A percentile compares a stretch with the other conserved stretches of the same genome.
Conservation (phyloP, 2,888 invertebrate genomes). For the Alloscopus bannaensis region DNA sequence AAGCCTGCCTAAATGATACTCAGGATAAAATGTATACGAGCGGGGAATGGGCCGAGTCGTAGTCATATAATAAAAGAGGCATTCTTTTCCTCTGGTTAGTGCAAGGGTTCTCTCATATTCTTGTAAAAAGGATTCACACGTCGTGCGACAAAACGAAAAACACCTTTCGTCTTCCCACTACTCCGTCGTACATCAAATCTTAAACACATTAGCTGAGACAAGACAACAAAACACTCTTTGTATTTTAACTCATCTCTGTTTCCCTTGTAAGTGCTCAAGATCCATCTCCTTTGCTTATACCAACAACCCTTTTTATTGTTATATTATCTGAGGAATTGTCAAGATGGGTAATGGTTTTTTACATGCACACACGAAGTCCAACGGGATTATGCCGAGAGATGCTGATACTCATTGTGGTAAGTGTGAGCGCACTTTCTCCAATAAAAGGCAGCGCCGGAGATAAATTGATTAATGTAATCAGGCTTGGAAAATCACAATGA, state of each 20-base stretch:
- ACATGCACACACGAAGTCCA: too few species aligned
- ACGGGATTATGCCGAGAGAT: too few species aligned
- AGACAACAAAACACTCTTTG: slow-evolving; percentile 31
- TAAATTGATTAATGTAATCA: too few species aligned
- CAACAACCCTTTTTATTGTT: slow-evolving; percentile 23
- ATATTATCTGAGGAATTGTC: slow-evolving; percentile 12
- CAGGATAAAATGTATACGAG: too few species aligned
- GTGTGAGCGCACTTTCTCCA: too few species aligned
- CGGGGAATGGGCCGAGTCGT: too few species aligned
- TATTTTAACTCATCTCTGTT: slow-evolving; percentile 5
- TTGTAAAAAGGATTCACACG: slow-evolving; percentile 72
- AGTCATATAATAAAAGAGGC: too few species aligned
- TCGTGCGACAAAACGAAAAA: slow-evolving; percentile 70
- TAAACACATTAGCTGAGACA: slow-evolving; percentile 41
- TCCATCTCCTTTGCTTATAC: background rate
- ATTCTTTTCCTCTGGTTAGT: too few species aligned
- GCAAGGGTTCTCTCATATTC: slow-evolving; percentile 41
- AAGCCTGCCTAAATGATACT: background rate
- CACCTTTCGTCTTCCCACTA: slow-evolving; percentile 45
- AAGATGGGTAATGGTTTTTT: slow-evolving; percentile 3
- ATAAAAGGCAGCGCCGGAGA: too few species aligned
- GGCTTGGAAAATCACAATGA: too few species aligned
- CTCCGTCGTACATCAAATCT: slow-evolving; percentile 45
- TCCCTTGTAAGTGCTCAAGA: background rate
- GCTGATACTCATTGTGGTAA: too few species aligned